phyloP scores from a whole-genome alignment of 2,888 invertebrate genomes.

The Ceramica pisi region DNA sequence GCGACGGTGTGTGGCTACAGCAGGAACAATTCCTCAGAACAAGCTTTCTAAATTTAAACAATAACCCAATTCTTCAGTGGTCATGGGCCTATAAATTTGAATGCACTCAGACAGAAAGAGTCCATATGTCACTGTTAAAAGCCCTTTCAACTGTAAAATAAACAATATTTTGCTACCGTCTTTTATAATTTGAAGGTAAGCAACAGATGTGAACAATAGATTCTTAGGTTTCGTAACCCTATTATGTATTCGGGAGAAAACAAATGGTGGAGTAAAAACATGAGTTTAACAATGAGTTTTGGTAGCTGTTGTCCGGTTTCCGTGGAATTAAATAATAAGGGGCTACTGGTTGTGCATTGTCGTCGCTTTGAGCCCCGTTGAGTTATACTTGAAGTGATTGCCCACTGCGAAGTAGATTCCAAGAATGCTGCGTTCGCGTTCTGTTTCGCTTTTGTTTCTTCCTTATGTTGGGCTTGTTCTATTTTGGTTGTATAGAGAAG shows the following conservation, averaged over 20 bases:
- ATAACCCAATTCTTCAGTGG: slow-evolving; percentile 84
- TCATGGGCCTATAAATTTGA: slow-evolving; percentile 85
- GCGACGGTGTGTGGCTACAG: slow-evolving; percentile 79
- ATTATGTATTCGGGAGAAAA: slow-evolving; percentile 85
- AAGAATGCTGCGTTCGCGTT: slow-evolving; percentile 51
- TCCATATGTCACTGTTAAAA: slow-evolving; percentile 87
- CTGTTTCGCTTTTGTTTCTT: slow-evolving; percentile 47
- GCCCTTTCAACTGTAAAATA: slow-evolving; percentile 85
- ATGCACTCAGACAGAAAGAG: slow-evolving; percentile 79
- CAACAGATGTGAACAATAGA: slow-evolving; percentile 84
- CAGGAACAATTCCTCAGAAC: slow-evolving; percentile 61
- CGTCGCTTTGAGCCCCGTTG: slow-evolving; percentile 75
- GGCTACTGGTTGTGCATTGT: slow-evolving; percentile 82
- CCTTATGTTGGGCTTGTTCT: slow-evolving; percentile 49
- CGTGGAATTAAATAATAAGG: slow-evolving; percentile 82
- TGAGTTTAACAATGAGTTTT: slow-evolving; percentile 78
- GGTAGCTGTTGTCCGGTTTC: slow-evolving; percentile 80
- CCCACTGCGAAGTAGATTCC: slow-evolving; percentile 76
- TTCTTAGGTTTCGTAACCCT: slow-evolving; percentile 80
- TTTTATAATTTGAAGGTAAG: slow-evolving; percentile 79
- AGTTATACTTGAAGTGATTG: slow-evolving; percentile 79
- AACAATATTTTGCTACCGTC: slow-evolving; percentile 90
- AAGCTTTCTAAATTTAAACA: slow-evolving; percentile 83
- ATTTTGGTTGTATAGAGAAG: slow-evolving; percentile 49
- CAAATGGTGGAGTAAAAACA: slow-evolving; percentile 83